Percentiles rank a stretch among this genome's conserved stretches.
These are phyloP conservation scores for Drosophila bocqueti DNA, from an alignment of 1,140 invertebrate species.

Conservation along the genomic window DNA sequence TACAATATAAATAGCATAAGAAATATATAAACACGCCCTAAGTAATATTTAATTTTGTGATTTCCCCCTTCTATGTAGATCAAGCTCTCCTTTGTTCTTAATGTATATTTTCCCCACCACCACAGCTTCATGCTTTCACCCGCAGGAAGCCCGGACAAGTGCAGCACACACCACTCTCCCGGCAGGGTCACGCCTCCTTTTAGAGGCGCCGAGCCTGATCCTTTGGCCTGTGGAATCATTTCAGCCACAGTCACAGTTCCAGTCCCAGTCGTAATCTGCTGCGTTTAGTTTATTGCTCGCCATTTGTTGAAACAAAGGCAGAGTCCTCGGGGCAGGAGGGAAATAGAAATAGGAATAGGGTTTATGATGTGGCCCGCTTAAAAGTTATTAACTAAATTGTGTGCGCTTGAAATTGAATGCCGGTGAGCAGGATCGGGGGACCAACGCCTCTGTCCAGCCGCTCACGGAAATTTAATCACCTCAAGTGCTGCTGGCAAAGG, in stretches of 20 bases:
- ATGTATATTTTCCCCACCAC: not conserved
- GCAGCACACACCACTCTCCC: constrained; percentile 11
- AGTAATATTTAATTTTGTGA: not conserved
- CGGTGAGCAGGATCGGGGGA: constrained; percentile 5
- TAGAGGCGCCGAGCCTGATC: constrained; percentile 11
- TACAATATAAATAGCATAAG: not conserved
- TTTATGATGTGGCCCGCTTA: constrained; percentile 70
- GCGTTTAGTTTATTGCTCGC: constrained; percentile 74
- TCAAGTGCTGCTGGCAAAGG: constrained; percentile 37
- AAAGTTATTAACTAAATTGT: constrained; percentile 80
- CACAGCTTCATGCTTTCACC: not conserved
- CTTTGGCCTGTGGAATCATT: constrained; percentile 21
- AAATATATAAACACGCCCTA: not conserved
- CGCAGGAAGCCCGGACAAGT: not conserved
- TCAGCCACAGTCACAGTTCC: constrained; percentile 1
- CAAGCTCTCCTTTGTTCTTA: not conserved
- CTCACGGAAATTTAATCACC: constrained; percentile 68
- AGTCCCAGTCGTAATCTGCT: constrained; percentile 67
- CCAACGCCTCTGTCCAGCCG: constrained; percentile 30
- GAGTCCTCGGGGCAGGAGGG: not conserved
- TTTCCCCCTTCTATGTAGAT: not conserved
- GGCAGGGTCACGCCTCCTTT: constrained; percentile 16
- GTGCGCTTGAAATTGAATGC: constrained; percentile 68
- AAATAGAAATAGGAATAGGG: constrained; percentile 15
- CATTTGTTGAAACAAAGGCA: constrained; percentile 71